A percentile compares a stretch with the other conserved stretches of the same genome.
phyloP scores from a whole-genome alignment of 1,140 invertebrate genomes.

The Cardiocondyla obscurior region DNA sequence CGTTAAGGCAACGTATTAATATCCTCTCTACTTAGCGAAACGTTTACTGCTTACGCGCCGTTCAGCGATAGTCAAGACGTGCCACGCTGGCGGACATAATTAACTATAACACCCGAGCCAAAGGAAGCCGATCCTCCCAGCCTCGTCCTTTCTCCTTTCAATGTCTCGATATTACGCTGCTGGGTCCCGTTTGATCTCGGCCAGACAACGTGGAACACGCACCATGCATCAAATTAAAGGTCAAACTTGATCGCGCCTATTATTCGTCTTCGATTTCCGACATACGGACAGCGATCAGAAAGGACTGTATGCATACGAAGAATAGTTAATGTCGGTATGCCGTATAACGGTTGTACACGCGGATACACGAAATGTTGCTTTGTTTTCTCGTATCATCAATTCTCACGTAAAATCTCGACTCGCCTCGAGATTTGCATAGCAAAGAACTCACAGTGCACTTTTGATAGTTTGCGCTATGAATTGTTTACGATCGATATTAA shows the following conservation, averaged over 20 bases:
- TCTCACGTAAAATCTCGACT: not conserved
- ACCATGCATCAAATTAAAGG: conserved; percentile 40
- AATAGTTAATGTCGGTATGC: conserved; percentile 38
- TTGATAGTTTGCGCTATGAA: not conserved
- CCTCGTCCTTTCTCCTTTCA: not conserved
- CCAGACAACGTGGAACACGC: conserved; percentile 30
- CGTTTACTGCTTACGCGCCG: conserved; percentile 65
- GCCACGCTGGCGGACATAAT: conserved; percentile 68
- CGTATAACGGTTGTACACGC: conserved; percentile 42
- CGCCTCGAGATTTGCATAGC: not conserved
- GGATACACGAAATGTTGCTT: conserved; percentile 39
- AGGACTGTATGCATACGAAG: conserved; percentile 6
- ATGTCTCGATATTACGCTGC: conserved; percentile 23
- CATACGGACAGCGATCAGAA: not conserved
- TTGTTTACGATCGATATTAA: not conserved
- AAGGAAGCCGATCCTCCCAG: conserved; percentile 12
- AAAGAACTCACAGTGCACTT: not conserved
- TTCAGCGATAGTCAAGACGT: conserved; percentile 58
- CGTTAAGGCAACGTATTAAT: conserved; percentile 66
- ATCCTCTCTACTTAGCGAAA: conserved; percentile 69
- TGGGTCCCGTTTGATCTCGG: not conserved
- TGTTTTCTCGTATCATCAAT: conserved; percentile 44
- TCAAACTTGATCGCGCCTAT: conserved; percentile 42
- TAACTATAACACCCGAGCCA: conserved; percentile 65
- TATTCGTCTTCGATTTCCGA: conserved; percentile 61